Evolutionary conservation across 1,140 invertebrate species (phyloP).

Genomic region (Trachymyrmex cornetzi): DNA sequence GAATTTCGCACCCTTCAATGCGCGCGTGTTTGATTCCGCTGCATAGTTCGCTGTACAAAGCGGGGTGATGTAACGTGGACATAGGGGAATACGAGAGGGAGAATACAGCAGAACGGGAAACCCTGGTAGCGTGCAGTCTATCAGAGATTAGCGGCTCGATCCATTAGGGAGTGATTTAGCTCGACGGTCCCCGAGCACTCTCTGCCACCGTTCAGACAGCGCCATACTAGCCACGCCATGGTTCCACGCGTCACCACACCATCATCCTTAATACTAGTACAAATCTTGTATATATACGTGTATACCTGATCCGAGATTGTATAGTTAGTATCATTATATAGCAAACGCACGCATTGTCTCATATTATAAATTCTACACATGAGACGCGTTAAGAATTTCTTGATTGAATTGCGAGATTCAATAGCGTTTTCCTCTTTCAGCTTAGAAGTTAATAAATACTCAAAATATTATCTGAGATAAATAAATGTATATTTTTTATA

Average conservation of each 20-base stretch:
- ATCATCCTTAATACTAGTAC: constrained; percentile 28
- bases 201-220: constrained; percentile 57
- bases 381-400: background rate
- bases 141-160: constrained; percentile 82
- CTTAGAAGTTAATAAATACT: constrained; percentile 3
- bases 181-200: constrained; percentile 75
- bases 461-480: background rate
- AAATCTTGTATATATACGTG: constrained; percentile 21
- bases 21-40: constrained; percentile 39
- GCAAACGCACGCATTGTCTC: background rate
- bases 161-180: constrained; percentile 82
- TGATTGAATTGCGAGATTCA: background rate
- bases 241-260: constrained; percentile 53
- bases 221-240: constrained; percentile 42
- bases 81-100: constrained; percentile 52
- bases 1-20: constrained; percentile 15
- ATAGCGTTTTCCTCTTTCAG: background rate
- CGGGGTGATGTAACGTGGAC: constrained; percentile 37
- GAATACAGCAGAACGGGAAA: constrained; percentile 48
- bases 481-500: background rate
- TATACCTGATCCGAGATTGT: background rate
- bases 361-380: constrained; percentile 20
- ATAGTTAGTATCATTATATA: constrained; percentile 6
- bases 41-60: constrained; percentile 50
- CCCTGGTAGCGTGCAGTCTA: constrained; percentile 76